Percentiles rank a stretch among this genome's conserved stretches.
Evolutionary conservation across 2,113 vertebrate genomes (phyloP).

Genomic region (Dromiciops gliroides): DNA sequence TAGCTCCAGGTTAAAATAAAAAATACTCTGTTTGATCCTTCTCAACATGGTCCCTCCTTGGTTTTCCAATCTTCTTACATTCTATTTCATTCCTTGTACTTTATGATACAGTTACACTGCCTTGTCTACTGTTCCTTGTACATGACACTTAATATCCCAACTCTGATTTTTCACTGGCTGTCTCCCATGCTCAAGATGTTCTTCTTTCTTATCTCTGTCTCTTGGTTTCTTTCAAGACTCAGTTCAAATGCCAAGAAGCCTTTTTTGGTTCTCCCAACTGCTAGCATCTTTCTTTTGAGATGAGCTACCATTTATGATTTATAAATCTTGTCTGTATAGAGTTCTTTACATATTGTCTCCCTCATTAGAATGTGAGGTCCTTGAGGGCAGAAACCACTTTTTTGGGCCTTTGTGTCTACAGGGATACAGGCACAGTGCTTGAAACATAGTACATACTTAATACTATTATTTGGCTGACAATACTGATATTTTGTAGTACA

Average conservation of each 20-base stretch:
- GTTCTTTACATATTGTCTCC: background rate
- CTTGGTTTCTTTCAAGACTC: background rate
- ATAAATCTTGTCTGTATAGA: background rate
- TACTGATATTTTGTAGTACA: background rate
- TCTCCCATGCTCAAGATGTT: background rate
- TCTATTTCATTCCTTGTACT: no score
- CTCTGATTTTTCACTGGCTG: background rate
- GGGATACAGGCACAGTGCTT: background rate
- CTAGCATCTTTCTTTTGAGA: background rate
- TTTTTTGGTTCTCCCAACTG: background rate
- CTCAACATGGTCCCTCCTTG: no score
- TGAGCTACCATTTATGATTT: background rate
- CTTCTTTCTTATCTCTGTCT: background rate
- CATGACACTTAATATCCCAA: background rate
- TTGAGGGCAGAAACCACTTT: background rate
- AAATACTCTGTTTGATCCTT: no score
- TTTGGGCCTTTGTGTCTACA: background rate
- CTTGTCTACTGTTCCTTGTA: background rate
- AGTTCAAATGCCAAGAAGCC: background rate
- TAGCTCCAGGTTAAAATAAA: no score
- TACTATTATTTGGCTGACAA: background rate
- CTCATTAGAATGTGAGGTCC: background rate
- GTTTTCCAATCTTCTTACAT: no score
- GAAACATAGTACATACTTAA: background rate
- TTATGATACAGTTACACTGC: background rate